phyloP scores from a whole-genome alignment of 2,797 vertebrate genomes.

The Anolis apletophallus region DNA sequence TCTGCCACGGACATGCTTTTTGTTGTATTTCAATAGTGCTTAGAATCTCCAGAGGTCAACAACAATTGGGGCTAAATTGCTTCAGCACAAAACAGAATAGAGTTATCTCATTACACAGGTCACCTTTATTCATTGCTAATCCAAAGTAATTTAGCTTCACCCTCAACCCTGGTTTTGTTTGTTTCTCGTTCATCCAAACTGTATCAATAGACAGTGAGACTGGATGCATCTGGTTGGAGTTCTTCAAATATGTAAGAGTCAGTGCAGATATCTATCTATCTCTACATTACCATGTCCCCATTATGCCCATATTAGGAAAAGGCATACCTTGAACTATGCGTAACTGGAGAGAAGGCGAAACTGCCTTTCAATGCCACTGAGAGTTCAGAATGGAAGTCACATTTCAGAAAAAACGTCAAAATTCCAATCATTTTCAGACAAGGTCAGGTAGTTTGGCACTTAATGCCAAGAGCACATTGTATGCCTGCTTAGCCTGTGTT shows the following conservation, averaged over 20 bases:
- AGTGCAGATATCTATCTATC: background rate
- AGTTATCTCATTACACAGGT: constrained; percentile 61
- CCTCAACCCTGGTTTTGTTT: background rate
- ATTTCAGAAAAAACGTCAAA: constrained; percentile 47
- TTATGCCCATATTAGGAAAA: constrained; percentile 46
- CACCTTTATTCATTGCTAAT: constrained; percentile 67
- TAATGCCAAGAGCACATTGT: constrained; percentile 25
- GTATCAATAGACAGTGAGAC: constrained; percentile 26
- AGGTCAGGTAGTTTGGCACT: constrained; percentile 38
- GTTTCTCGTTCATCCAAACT: background rate
- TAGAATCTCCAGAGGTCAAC: constrained; percentile 49
- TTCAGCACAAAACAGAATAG: constrained; percentile 58
- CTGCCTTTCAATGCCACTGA: constrained; percentile 59
- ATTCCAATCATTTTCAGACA: constrained; percentile 45
- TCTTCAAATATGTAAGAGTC: constrained; percentile 54
- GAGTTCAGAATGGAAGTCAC: constrained; percentile 55
- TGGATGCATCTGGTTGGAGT: constrained; percentile 55
- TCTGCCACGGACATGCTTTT: background rate
- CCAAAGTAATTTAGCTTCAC: constrained; percentile 59
- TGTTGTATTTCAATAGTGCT: constrained; percentile 35
- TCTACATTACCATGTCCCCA: no score
- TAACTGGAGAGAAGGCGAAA: constrained; percentile 56
- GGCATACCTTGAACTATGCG: constrained; percentile 60
- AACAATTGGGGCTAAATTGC: constrained; percentile 63
- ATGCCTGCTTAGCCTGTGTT: constrained; percentile 50